phyloP scores from a whole-genome alignment of 1,140 invertebrate genomes.

The Stegodyphus dumicola region DNA sequence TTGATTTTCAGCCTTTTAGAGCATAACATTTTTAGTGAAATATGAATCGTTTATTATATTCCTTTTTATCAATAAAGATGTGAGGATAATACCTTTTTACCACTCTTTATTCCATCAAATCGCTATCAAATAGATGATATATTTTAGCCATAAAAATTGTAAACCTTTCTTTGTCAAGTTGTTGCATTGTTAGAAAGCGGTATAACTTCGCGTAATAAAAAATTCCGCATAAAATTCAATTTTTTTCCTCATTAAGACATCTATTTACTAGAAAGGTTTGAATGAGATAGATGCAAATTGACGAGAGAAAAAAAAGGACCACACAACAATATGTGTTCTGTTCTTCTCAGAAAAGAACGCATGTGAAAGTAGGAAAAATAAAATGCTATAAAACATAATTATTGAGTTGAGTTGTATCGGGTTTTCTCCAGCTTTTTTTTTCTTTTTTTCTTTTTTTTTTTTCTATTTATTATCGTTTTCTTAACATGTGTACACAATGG shows the following conservation, averaged over 20 bases:
- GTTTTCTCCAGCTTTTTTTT: too few relatives aligned
- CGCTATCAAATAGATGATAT: neutral
- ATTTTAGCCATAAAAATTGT: neutral
- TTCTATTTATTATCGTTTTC: neutral
- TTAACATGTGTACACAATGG: conserved; percentile 16
- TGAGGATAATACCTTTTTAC: neutral
- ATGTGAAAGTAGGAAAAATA: neutral
- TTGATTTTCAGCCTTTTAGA: too few relatives aligned
- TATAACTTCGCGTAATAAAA: neutral
- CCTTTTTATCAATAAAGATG: neutral
- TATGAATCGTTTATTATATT: neutral
- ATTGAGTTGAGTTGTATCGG: neutral
- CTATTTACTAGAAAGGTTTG: neutral
- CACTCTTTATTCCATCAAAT: too few relatives aligned
- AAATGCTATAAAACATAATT: conserved; percentile 23
- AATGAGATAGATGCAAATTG: conserved; percentile 3
- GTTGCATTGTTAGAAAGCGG: neutral
- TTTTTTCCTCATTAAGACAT: conserved; percentile 12
- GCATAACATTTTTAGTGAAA: too few relatives aligned
- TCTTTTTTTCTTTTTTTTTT: too few relatives aligned
- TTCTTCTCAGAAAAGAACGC: conserved; percentile 4
- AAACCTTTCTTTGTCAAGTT: neutral
- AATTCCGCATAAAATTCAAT: conserved; percentile 14
- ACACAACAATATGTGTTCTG: conserved; percentile 7
- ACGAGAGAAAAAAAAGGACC: neutral